Percentiles rank a stretch among this genome's conserved stretches.
Evolutionary conservation across 2,797 vertebrate species (phyloP).

Genomic region (Lophotriccus pileatus): DNA sequence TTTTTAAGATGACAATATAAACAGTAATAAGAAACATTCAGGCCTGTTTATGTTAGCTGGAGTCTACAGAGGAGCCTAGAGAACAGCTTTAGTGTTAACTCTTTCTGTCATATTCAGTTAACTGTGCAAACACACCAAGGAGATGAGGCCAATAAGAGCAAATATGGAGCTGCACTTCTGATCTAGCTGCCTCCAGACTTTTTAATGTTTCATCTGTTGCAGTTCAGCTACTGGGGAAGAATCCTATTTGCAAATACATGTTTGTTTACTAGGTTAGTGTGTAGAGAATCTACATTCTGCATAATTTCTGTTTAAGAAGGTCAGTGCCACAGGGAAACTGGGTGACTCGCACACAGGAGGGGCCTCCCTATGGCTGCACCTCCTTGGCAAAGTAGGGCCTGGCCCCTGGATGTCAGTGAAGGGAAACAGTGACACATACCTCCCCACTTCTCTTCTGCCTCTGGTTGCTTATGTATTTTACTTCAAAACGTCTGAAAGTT

Average conservation of each 20-base stretch:
- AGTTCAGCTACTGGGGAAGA: neutral
- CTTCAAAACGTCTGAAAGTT: neutral
- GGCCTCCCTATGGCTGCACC: rapidly evolving
- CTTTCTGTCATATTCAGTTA: neutral
- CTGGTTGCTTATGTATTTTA: neutral
- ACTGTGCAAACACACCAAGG: neutral
- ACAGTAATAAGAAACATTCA: conserved; percentile 50
- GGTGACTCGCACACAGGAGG: neutral
- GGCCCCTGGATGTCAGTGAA: neutral
- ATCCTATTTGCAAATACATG: neutral
- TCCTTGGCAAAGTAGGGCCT: neutral
- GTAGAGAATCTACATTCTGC: neutral
- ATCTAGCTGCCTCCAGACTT: neutral
- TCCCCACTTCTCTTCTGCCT: neutral
- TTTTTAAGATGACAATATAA: conserved; percentile 65
- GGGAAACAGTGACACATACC: neutral
- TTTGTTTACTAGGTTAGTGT: neutral
- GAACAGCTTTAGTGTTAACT: conserved; percentile 8
- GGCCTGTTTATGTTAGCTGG: conserved; percentile 69
- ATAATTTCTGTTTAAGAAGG: neutral
- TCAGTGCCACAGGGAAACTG: neutral
- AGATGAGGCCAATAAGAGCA: neutral
- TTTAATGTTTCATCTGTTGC: neutral
- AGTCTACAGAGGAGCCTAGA: neutral
- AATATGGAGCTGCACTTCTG: neutral